Evolutionary conservation across 1,140 invertebrate species (phyloP).

Genomic region (Calosoma granatense): DNA sequence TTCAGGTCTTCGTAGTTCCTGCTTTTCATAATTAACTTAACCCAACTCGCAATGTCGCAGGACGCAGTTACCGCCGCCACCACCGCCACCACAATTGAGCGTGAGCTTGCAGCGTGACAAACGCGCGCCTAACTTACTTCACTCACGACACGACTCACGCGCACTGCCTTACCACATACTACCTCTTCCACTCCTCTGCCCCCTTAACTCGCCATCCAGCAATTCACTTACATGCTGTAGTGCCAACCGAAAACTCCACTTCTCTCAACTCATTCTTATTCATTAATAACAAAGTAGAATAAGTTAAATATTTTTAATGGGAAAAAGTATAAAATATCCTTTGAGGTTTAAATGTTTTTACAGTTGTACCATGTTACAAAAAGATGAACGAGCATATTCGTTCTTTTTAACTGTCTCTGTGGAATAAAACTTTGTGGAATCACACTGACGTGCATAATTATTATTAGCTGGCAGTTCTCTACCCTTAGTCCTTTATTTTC

Average conservation of each 20-base stretch:
- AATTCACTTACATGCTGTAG: no score
- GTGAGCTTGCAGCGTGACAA: background rate
- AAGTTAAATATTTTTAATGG: background rate
- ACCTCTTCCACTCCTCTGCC: background rate
- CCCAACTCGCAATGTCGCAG: slow-evolving; percentile 13
- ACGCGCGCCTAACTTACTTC: no score
- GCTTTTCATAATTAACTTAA: slow-evolving; percentile 26
- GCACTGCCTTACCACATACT: background rate
- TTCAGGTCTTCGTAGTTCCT: slow-evolving; percentile 13
- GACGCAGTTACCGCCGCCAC: background rate
- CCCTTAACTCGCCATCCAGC: no score
- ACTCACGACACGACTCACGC: background rate
- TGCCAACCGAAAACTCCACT: no score
- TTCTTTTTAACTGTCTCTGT: background rate
- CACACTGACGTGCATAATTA: no score
- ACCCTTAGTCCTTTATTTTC: no score
- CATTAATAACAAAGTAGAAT: background rate
- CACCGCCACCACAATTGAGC: no score
- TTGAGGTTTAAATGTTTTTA: background rate
- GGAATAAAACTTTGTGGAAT: background rate
- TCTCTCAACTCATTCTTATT: background rate
- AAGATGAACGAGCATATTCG: background rate
- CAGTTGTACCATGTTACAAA: background rate
- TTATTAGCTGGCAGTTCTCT: no score
- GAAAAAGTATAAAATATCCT: background rate